These are phyloP conservation scores for Sterrhoptilus dennistouni DNA, from an alignment of 2,113 vertebrate species.

Conservation along the genomic window DNA sequence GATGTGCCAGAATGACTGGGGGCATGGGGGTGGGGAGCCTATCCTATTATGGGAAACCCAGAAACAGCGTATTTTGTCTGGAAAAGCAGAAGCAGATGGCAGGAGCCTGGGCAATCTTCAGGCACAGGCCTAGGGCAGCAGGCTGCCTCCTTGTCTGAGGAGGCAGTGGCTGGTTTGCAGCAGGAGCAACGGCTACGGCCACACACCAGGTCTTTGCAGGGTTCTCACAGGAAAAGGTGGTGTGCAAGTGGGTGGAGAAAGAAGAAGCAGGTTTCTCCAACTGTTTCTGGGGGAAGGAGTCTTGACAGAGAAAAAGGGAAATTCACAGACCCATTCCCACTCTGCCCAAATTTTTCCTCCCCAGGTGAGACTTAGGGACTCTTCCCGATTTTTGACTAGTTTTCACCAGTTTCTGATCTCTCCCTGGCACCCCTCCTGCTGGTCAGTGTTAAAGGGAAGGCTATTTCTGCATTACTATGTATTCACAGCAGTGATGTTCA, in stretches of 20 bases:
- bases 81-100: constrained; percentile 48
- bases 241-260: background rate
- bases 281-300: background rate
- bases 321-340: background rate
- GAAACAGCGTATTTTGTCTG: background rate
- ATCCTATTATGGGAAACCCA: background rate
- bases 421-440: background rate
- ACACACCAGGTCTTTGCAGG: rapidly evolving
- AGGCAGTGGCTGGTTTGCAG: background rate
- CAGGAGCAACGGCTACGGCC: background rate
- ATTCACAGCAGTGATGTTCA: background rate
- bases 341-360: background rate
- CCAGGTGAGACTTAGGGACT: background rate
- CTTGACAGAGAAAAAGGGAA: background rate
- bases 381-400: background rate
- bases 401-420: background rate
- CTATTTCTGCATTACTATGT: background rate
- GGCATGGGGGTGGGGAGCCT: background rate
- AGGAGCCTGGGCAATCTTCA: background rate
- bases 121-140: background rate
- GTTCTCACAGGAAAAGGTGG: background rate
- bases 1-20: constrained; percentile 15
- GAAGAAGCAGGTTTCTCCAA: background rate
- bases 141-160: background rate
- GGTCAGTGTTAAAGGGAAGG: background rate